Base-by-base conservation (phyloP, 2,113 vertebrate species). In the Scophthalmus maximus region DNA sequence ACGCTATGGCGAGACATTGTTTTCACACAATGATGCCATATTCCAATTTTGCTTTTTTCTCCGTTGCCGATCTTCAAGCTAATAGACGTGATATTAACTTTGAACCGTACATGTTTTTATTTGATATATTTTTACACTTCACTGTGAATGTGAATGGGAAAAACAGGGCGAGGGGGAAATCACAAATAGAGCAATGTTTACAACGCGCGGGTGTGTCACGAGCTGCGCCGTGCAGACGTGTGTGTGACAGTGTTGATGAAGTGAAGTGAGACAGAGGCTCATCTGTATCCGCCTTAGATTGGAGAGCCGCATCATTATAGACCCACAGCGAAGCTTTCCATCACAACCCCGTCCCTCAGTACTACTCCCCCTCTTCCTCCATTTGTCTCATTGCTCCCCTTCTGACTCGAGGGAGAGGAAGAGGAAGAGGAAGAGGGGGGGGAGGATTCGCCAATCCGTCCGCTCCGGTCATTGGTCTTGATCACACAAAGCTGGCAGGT, bases 241-340 rank as follows among this genome's bases (percentile, higher is more conserved):
- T 26, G 40, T 27, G 17, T 4, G 18, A 25, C 0, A 61, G 34
- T 49, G 65, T 64, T 80, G 66, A 80, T 66, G 18, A 64, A 68
- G 53, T 15, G 65, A 36, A 26, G 56, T 8, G 56, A 58, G 26
- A 52, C 49, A 1, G 47, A 53, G 26, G 56, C 68, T 71, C 82
- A 58, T 81, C 78, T 42, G 50, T 82, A 53, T 46, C 81, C 65
- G 42, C 38, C 65, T 80, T 4, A 40, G 62, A 84, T 44, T 72
- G n/a, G 44, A 76, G 22, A 56, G 36, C 58, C 56, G 55, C 51
- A 81, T 80, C 60, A 77, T 79, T 73, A 80, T 9, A 55, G 55
- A 87, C 68, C 55, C 50, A 65, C 67, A 76, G 75, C 56, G 40
- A 52, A 56, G 55, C 65, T 67, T 66, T 85, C 65, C 36, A 77